phyloP scores from a whole-genome alignment of 2,113 vertebrate genomes.

The Panthera leo region DNA sequence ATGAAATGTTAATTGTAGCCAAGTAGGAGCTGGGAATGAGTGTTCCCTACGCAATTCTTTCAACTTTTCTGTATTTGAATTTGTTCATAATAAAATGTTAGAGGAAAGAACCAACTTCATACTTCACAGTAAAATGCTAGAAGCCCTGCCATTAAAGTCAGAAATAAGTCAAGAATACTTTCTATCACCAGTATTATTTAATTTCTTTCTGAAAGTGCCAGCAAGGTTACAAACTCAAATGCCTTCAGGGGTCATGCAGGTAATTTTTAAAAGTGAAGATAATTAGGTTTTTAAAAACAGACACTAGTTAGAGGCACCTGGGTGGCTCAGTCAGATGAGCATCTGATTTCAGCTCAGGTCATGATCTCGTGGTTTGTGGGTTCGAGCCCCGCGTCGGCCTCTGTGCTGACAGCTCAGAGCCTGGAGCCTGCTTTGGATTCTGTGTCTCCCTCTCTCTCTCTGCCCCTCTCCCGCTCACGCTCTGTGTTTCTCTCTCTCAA shows the following conservation, averaged over 20 bases:
- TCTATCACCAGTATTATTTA: not conserved
- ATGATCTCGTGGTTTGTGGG: too few species aligned
- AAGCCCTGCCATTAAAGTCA: conserved; percentile 25
- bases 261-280: not conserved
- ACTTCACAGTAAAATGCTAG: not conserved
- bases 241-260: not conserved
- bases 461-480: too few species aligned
- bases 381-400: too few species aligned
- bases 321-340: too few species aligned
- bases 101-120: not conserved
- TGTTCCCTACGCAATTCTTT: not conserved
- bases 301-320: not conserved
- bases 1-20: not conserved
- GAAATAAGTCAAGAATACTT: conserved; percentile 19
- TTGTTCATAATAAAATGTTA: conserved; percentile 51
- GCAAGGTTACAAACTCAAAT: conserved; percentile 33
- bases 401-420: too few species aligned
- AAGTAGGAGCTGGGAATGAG: not conserved
- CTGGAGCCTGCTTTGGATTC: too few species aligned
- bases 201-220: conserved; percentile 27
- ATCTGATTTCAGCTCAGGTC: too few species aligned
- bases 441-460: too few species aligned
- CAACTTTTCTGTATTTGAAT: conserved; percentile 37
- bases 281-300: not conserved
- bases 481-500: too few species aligned